These are phyloP conservation scores for Astropecten irregularis DNA, from an alignment of 53 echinoderm and acorn worm species.

Conservation along the genomic window DNA sequence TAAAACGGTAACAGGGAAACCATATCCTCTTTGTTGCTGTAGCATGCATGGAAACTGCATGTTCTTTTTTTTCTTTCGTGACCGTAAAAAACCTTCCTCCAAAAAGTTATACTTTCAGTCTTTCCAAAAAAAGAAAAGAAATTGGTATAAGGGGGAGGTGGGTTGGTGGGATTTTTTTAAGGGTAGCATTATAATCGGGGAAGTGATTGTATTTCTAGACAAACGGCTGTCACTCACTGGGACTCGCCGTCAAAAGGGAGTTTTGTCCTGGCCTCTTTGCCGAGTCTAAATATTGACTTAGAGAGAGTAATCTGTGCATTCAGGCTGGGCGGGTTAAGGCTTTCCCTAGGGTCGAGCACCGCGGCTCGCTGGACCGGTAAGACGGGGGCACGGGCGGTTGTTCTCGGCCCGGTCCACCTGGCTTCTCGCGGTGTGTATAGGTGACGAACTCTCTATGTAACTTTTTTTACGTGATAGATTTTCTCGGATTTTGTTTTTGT, in stretches of 20 bases:
- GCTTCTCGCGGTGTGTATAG: too few relatives aligned
- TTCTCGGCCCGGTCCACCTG: neutral
- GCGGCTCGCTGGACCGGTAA: neutral
- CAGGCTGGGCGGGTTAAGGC: neutral
- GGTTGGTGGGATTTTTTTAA: slow-evolving; percentile 22
- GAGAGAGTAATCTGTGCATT: slow-evolving; percentile 34
- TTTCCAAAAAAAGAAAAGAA: neutral
- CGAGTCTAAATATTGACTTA: slow-evolving; percentile 55
- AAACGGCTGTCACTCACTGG: slow-evolving; percentile 39
- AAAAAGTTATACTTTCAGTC: slow-evolving; percentile 24
- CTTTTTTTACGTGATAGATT: too few relatives aligned
- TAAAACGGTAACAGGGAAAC: too few relatives aligned
- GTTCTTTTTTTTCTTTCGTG: too few relatives aligned
- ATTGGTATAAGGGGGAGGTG: too few relatives aligned
- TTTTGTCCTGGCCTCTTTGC: slow-evolving; percentile 38
- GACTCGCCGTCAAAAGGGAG: neutral
- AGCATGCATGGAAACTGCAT: too few relatives aligned
- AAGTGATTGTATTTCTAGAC: neutral
- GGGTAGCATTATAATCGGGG: slow-evolving; percentile 3
- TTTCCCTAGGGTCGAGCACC: too few relatives aligned
- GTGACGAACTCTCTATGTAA: too few relatives aligned
- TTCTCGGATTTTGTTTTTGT: too few relatives aligned
- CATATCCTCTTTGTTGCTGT: slow-evolving; percentile 26
- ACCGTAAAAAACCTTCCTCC: too few relatives aligned
- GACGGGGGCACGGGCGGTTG: neutral